Evolutionary conservation across 2,888 invertebrate species (phyloP).

Genomic region (Sesia bembeciformis): DNA sequence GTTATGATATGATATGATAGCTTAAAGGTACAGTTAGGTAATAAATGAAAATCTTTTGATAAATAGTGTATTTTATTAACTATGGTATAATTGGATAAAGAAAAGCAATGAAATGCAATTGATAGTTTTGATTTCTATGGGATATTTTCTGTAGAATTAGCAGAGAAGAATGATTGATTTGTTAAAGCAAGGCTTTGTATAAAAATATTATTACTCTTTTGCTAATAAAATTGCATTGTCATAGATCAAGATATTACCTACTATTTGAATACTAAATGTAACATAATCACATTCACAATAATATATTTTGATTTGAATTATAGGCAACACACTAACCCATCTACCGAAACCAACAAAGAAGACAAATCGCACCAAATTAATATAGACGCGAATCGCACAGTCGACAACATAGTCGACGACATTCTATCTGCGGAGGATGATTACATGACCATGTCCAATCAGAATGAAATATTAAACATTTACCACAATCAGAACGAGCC

Average conservation of each 20-base stretch:
- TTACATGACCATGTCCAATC: slow-evolving; percentile 47
- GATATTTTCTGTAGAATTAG: no score
- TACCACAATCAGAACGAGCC: slow-evolving; percentile 26
- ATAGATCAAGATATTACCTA: not conserved
- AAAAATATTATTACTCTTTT: no score
- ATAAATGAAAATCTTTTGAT: no score
- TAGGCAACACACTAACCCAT: slow-evolving; percentile 28
- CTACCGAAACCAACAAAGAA: not conserved
- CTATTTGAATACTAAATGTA: not conserved
- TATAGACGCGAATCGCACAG: slow-evolving; percentile 33
- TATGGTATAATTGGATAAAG: no score
- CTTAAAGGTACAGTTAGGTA: no score
- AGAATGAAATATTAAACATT: slow-evolving; percentile 35
- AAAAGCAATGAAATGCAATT: no score
- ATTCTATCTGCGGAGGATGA: slow-evolving; percentile 63
- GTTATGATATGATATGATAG: no score
- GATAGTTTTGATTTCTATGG: no score
- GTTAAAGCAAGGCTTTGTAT: no score
- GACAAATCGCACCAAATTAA: slow-evolving; percentile 13
- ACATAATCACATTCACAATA: not conserved
- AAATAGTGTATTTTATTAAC: no score
- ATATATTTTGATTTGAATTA: not conserved
- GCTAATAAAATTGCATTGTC: no score
- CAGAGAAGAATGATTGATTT: no score
- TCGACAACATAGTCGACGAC: slow-evolving; percentile 61